These are phyloP conservation scores for Dendronephthya gigantea DNA, from an alignment of 64 coral and sea anemone species.

Conservation along the genomic window DNA sequence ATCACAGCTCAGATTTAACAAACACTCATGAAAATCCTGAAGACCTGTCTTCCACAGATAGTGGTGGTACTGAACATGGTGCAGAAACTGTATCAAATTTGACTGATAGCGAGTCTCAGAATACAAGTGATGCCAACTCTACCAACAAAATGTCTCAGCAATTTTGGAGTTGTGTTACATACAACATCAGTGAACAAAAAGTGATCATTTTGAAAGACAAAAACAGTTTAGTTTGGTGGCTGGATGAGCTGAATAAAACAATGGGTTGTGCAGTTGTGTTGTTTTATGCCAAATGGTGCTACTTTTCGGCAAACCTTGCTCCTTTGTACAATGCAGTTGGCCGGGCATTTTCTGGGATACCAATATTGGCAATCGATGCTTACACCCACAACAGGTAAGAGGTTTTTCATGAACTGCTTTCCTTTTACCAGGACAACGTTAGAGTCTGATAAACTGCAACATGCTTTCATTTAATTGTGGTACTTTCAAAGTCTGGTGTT, in stretches of 20 bases:
- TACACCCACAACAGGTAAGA: conserved; percentile 66
- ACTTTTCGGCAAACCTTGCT: conserved; percentile 63
- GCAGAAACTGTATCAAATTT: background rate
- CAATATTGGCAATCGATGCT: conserved; percentile 77
- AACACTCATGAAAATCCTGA: no score
- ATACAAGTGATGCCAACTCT: background rate
- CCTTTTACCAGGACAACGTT: no score
- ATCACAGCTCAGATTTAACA: no score
- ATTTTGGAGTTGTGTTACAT: background rate
- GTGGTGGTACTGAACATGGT: no score
- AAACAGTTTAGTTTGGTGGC: background rate
- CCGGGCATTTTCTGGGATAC: conserved; percentile 55
- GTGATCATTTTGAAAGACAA: conserved; percentile 5
- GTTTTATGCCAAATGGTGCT: conserved; percentile 82
- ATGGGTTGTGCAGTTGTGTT: conserved; percentile 71
- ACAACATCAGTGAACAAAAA: background rate
- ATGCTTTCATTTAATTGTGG: background rate
- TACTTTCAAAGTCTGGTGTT: no score
- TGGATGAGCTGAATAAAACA: conserved; percentile 29
- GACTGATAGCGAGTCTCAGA: background rate
- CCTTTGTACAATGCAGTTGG: conserved; percentile 90
- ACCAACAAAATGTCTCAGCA: background rate
- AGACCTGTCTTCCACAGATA: no score
- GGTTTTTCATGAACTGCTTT: background rate
- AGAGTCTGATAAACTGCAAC: no score